These are phyloP conservation scores for Nowickia ferox DNA, from an alignment of 2,888 invertebrate genomes.

Conservation along the genomic window DNA sequence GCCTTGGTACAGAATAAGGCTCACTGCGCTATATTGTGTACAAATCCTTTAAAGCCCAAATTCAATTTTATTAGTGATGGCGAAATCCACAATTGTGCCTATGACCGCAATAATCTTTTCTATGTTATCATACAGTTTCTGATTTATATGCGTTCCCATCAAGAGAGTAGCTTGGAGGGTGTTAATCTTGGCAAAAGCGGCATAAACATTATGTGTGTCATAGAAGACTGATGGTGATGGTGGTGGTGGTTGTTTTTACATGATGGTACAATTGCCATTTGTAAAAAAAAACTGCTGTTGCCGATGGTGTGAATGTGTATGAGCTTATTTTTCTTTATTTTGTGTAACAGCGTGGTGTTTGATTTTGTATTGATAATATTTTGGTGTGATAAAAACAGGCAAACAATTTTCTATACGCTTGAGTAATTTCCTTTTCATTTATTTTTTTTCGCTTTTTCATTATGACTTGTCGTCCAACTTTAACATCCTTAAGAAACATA, in stretches of 20 bases:
- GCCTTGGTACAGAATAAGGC: conserved; percentile 81
- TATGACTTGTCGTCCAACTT: conserved; percentile 50
- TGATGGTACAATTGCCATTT: not conserved
- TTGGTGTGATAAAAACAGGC: conserved; percentile 35
- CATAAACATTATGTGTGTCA: conserved; percentile 93
- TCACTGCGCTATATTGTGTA: conserved; percentile 82
- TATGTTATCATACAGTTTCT: conserved; percentile 93
- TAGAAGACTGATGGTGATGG: conserved; percentile 84
- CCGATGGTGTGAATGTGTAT: not conserved
- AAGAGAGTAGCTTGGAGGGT: conserved; percentile 90
- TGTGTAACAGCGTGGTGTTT: conserved; percentile 1
- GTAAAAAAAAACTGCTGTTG: conserved; percentile 19
- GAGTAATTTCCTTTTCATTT: conserved; percentile 46
- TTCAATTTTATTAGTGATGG: conserved; percentile 85
- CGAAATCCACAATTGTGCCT: conserved; percentile 87
- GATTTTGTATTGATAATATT: conserved; percentile 37
- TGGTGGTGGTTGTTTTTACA: not conserved
- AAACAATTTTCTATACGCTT: conserved; percentile 42
- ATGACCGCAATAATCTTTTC: conserved; percentile 94
- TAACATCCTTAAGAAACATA: conserved; percentile 49
- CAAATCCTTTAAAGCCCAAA: conserved; percentile 81
- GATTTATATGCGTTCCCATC: conserved; percentile 88
- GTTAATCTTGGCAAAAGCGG: conserved; percentile 91
- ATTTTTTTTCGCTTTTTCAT: conserved; percentile 31
- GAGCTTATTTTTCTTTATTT: not conserved